Percentiles rank a stretch among this genome's conserved stretches.
phyloP scores from a whole-genome alignment of 1,140 invertebrate species.

The Tetragnatha versicolor region DNA sequence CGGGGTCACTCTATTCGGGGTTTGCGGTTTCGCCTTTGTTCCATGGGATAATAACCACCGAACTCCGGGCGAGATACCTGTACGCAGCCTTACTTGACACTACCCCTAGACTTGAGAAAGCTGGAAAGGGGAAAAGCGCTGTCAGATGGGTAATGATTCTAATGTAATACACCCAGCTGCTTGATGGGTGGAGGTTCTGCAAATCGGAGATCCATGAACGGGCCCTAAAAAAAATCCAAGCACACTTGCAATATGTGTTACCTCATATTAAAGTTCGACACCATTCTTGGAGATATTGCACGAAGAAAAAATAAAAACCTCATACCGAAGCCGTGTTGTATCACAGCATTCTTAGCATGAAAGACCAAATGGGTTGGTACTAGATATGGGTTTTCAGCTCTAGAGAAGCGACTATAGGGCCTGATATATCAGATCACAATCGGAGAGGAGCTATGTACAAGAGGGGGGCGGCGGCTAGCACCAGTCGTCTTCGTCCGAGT shows the following conservation, averaged over 20 bases:
- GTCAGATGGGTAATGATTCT: too few relatives aligned
- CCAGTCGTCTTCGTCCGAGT: conserved; percentile 56
- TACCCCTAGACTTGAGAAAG: too few relatives aligned
- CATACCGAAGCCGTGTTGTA: conserved; percentile 53
- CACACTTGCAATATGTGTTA: conserved; percentile 25
- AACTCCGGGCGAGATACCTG: too few relatives aligned
- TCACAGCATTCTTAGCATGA: conserved; percentile 55
- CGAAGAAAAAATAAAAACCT: conserved; percentile 38
- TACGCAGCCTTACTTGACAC: too few relatives aligned
- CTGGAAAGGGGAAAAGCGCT: too few relatives aligned
- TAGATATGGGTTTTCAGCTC: conserved; percentile 53
- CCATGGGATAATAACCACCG: too few relatives aligned
- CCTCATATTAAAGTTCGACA: conserved; percentile 28
- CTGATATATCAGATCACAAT: conserved; percentile 53
- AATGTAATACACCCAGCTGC: too few relatives aligned
- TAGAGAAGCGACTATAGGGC: conserved; percentile 52
- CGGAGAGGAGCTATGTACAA: conserved; percentile 47
- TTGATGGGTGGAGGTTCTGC: too few relatives aligned
- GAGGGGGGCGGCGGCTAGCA: conserved; percentile 48
- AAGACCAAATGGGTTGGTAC: conserved; percentile 53
- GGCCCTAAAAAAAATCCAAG: too few relatives aligned
- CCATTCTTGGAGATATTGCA: background rate
- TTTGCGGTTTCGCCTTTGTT: too few relatives aligned
- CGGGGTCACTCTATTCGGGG: too few relatives aligned
- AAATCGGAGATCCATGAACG: too few relatives aligned